Base-by-base conservation (phyloP, 2,888 invertebrate species). In the Clanis bilineata region DNA sequence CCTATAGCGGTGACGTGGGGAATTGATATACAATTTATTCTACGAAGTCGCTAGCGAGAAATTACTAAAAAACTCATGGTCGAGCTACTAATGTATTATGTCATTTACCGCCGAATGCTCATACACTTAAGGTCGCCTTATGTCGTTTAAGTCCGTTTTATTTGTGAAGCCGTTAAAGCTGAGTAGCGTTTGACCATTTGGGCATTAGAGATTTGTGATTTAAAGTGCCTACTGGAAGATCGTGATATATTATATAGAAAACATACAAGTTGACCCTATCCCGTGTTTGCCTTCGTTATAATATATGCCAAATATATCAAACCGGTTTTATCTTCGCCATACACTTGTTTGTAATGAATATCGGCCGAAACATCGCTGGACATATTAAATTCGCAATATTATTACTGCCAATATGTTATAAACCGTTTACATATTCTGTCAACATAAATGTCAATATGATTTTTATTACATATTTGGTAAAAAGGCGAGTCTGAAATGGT, bases 321-420 rank as follows among this genome's bases (percentile, higher is more conserved):
- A 67, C 67, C 66, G 66, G 74, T 75, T 78, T 77, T 78, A 78
- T 78, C 77, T 70, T 73, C 71, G 63, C 69, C 63, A 63, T 67
- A 75, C 77, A 77, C 77, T 78, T 78, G 79, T 78, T 77, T 78
- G 75, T 70, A 71, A 71, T 71, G 75, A 73, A 21, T 51, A 32
- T 51, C 18, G 32, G 28, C 18, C 28, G 10, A 51, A 10, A 32
- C 51, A 51, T 32, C 51, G 51, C 51, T 9, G 32, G 51, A 32
- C 51, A 51, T 18, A 41, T 41, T 18, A 18, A 41, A 41, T 41
- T 41, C 18, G 18, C 41, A 21, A 41, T 18, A 18, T 28, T 32
- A 28, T 51, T 32, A 47, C 71, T 71, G 68, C 67, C 69, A 73
- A 73, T 74, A 51, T 51, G 10, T 74, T 69, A 67, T 71, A 72